phyloP scores from a whole-genome alignment of 2,888 invertebrate genomes.

The Abrostola triplasia region DNA sequence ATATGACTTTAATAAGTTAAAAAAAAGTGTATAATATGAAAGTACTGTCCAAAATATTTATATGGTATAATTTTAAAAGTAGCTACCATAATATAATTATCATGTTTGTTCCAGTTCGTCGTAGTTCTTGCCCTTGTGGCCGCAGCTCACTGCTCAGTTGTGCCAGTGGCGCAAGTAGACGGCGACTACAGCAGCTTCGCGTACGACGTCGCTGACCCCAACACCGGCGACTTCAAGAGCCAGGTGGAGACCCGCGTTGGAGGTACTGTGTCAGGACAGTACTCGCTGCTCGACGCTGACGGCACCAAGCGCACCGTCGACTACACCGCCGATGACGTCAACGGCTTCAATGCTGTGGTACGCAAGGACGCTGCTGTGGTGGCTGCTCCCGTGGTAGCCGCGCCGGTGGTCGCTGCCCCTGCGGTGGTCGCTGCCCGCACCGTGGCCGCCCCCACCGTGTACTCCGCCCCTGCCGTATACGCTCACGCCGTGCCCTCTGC shows the following conservation, averaged over 20 bases:
- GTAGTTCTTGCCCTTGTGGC: constrained; percentile 80
- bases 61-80: too few relatives aligned
- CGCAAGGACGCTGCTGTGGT: constrained; percentile 83
- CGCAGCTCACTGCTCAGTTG: constrained; percentile 80
- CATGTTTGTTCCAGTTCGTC: constrained; percentile 73
- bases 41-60: too few relatives aligned
- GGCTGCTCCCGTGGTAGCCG: constrained; percentile 70
- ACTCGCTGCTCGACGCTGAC: constrained; percentile 87
- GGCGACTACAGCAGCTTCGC: constrained; percentile 85
- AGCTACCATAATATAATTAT: background rate
- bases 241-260: constrained; percentile 87
- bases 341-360: constrained; percentile 89
- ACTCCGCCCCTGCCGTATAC: constrained; percentile 52
- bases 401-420: constrained; percentile 68
- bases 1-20: too few relatives aligned
- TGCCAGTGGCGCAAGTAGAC: constrained; percentile 87
- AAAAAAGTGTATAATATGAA: too few relatives aligned
- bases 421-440: constrained; percentile 56
- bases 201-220: constrained; percentile 88
- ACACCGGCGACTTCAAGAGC: constrained; percentile 89
- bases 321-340: constrained; percentile 87
- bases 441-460: constrained; percentile 50
- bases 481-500: constrained; percentile 31
- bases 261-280: constrained; percentile 86
- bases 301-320: constrained; percentile 88